These are phyloP conservation scores for Pachyseris speciosa DNA, from an alignment of 64 coral and sea anemone species.

Conservation along the genomic window DNA sequence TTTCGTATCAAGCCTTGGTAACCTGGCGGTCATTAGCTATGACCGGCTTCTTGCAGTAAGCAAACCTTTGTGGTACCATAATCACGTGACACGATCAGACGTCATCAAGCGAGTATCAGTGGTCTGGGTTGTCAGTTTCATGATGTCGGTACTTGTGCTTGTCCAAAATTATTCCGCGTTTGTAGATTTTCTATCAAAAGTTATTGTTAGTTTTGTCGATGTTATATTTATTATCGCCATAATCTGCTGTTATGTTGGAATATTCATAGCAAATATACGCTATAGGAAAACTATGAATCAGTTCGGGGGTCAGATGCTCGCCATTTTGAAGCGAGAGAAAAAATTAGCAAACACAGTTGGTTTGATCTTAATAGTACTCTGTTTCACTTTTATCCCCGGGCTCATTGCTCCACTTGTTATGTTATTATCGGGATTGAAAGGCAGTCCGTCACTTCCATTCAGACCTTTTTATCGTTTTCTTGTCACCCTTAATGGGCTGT, in stretches of 20 bases:
- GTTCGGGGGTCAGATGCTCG: neutral
- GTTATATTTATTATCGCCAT: neutral
- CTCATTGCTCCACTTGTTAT: neutral
- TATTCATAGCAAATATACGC: neutral
- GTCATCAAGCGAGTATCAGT: neutral
- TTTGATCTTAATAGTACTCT: neutral
- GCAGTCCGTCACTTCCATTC: neutral
- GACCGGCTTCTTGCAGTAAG: neutral
- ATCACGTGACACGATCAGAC: neutral
- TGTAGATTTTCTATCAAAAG: neutral
- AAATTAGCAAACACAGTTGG: conserved; percentile 3
- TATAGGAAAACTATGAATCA: neutral
- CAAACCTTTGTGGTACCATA: neutral
- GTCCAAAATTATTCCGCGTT: neutral
- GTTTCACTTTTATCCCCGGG: neutral
- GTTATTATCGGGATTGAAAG: neutral
- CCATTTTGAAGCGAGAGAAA: neutral
- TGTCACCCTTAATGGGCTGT: too few species aligned
- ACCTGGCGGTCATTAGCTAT: neutral
- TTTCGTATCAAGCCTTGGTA: neutral
- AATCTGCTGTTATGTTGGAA: neutral
- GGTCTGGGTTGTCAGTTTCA: neutral
- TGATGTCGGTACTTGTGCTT: too few species aligned
- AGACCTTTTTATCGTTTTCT: neutral
- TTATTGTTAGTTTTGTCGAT: neutral